Base-by-base conservation (phyloP, 2,888 invertebrate species). In the Julus scanicus region DNA sequence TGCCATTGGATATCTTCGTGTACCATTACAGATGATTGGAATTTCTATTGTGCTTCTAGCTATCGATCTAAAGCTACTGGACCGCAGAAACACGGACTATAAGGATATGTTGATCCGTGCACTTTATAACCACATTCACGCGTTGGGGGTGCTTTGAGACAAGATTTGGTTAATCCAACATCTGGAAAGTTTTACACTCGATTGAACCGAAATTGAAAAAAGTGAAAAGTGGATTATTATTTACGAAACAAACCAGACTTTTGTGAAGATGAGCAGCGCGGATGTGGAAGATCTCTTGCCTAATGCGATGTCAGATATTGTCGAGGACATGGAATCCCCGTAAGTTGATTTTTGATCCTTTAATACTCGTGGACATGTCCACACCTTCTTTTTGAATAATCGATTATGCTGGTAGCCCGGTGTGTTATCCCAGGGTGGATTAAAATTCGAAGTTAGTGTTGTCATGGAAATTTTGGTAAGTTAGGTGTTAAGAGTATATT, bases 1-100 rank as follows among this genome's bases (percentile, higher is more conserved):
- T 29, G 29, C 71, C 71, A 1, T 29, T 29, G 20, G 71, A 71
- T 71, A 29, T 71, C 71, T 29, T 71, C 71, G 4, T 17, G 20
- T 20, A 29, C 29, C 71, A 29, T 71, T 71, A 71, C 11, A 71
- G 71, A 71, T 71, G 71, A 71, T 71, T 71, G 71, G 71, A 71
- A 71, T 71, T 71, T 71, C 71, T 20, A 29, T 71, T 71, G 71
- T 71, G 71, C 29, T 71, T 71, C 20, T 29, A 20, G 71, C 29
- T 71, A 71, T 71, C 71, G 71, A 71, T 71, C 71, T 9, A 17
- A 20, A 5, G 9, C 71, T 29, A 9, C 71, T 71, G 71, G 71
- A 71, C 71, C 20, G 8, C 71, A 71, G 71, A 71, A 71, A 71
- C 9, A 71, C 29, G 20, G 71, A 29, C 9, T 71, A 6, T 13